phyloP scores from a whole-genome alignment of 2,888 invertebrate genomes.

The Gryllus longicercus region DNA sequence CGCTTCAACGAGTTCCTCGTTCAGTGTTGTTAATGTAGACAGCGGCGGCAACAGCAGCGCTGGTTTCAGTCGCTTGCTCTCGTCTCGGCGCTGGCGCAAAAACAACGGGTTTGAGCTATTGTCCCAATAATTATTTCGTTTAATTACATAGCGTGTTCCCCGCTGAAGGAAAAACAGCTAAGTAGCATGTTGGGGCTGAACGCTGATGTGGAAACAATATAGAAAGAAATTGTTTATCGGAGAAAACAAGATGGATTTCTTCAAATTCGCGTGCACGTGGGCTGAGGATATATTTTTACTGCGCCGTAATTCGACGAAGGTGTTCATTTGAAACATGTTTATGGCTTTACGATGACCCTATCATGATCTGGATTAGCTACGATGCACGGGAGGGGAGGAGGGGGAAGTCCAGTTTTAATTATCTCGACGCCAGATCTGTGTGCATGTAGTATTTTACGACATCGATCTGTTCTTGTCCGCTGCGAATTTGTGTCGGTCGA shows the following conservation, averaged over 20 bases:
- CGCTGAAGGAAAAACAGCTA: not conserved
- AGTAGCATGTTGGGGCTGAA: not conserved
- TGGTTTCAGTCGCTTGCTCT: not conserved
- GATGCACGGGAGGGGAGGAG: not conserved
- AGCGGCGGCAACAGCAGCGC: not conserved
- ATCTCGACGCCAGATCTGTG: not conserved
- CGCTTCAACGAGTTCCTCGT: not conserved
- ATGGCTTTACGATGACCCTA: not conserved
- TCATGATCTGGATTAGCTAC: constrained; percentile 17
- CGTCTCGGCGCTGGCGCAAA: not conserved
- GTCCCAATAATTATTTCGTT: constrained; percentile 9
- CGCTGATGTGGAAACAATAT: not conserved
- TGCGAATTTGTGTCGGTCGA: not conserved
- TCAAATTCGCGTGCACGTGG: not conserved
- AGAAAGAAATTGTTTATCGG: constrained; percentile 1
- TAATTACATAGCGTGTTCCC: not conserved
- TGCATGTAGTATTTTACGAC: not conserved
- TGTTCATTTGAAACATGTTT: constrained; percentile 3
- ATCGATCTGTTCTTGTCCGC: not conserved
- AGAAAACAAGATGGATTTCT: constrained; percentile 17
- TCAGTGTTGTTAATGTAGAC: not conserved
- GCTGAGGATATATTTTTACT: not conserved
- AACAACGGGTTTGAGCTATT: constrained; percentile 1
- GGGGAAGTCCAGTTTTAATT: not conserved
- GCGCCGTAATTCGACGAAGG: not conserved